Base-by-base conservation (phyloP, 1,140 invertebrate species). In the Zaprionus davidi region DNA sequence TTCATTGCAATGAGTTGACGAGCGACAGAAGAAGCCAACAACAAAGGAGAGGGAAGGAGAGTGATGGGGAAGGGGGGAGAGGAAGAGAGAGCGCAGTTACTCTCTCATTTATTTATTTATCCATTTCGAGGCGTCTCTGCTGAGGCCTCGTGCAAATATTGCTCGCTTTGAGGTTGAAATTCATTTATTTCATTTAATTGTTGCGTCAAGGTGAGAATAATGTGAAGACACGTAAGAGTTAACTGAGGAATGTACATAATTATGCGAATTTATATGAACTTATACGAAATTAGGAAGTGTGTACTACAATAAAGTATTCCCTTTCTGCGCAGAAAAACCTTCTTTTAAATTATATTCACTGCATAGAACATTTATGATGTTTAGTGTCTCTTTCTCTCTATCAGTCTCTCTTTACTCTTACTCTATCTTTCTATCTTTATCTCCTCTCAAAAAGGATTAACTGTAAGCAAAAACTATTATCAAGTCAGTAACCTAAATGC, bases 1-100 rank as follows among this genome's bases (percentile, higher is more conserved):
- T 90, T 85, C 85, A 90, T 90, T 83, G 86, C 81, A 85, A 85
- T 85, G 88, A 85, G 85, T 76, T 84, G 67, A 66, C 63, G 70
- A 82, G 78, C 56, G 60, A 36, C 66, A 76, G 80, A 73, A 85
- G 72, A n/a, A 22, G 38, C 38, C 53, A 41, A 49, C 72, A 75
- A 75, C 70, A 46, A 46, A n/a, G 31, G 9, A n/a, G 41, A 46
- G 15, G 41, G 2, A 46, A n/a, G 38, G 0, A n/a, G n/a, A n/a
- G n/a, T n/a, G n/a, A n/a, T n/a, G n/a, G n/a, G 0, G 41, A 0
- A 6, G 6, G 0, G 38, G 41, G 5, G 15, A 15, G 6, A 15
- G 6, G 1, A 20, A 20, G 38, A 41, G 9, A 49, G 17, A 6
- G 46, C 0, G 5, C 17, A 22, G 22, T 12, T 13, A 13, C 4